A percentile compares a stretch with the other conserved stretches of the same genome.
These are phyloP conservation scores for Metopolophium dirhodum DNA, from an alignment of 1,140 invertebrate genomes.

Conservation along the genomic window DNA sequence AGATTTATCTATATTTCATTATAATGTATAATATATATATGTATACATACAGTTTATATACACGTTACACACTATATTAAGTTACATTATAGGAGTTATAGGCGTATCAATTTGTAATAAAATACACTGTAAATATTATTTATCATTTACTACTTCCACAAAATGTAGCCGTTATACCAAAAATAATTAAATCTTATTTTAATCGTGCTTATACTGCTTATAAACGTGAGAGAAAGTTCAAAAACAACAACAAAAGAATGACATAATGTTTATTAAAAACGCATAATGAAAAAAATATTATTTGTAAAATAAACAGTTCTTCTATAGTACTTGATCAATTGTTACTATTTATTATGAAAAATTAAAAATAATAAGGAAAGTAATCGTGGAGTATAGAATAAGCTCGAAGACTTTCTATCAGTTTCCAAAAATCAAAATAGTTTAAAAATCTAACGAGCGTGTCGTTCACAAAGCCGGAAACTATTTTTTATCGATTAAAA, in stretches of 20 bases:
- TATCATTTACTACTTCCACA: background rate
- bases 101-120: conserved; percentile 3
- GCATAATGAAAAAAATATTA: conserved; percentile 39
- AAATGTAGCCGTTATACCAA: background rate
- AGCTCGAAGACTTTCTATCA: conserved; percentile 33
- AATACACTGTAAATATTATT: background rate
- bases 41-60: background rate
- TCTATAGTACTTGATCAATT: conserved; percentile 27
- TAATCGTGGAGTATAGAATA: background rate
- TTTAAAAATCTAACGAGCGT: conserved; percentile 1
- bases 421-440: background rate
- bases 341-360: background rate
- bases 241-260: conserved; percentile 18
- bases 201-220: background rate
- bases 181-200: conserved; percentile 32
- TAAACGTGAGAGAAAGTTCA: conserved; percentile 50
- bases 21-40: background rate
- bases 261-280: conserved; percentile 10
- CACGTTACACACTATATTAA: background rate
- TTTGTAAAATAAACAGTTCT: conserved; percentile 29
- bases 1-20: background rate
- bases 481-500: background rate
- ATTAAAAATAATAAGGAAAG: conserved; percentile 45
- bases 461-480: background rate
- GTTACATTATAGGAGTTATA: background rate